Evolutionary conservation across 1,140 invertebrate genomes (phyloP), one percentile per base, ranked within the genome.

Genomic region (Aphidius ervi): DNA sequence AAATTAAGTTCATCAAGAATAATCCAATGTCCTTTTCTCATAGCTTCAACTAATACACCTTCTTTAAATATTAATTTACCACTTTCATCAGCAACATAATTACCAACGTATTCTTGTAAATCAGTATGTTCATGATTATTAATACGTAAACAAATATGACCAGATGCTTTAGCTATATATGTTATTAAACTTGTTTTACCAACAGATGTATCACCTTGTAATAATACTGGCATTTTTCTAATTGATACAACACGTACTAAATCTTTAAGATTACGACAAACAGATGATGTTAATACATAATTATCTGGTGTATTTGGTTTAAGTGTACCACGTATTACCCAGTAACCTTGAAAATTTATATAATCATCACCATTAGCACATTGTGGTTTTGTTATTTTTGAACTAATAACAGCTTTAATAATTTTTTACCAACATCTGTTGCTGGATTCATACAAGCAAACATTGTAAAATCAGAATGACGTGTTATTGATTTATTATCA

Each of bases 371-470:
- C 70, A 5, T 71, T 66, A 9, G 67, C 67, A 60, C 70, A 75
- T 57, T 81, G 79, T 7, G 93, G 90, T 65, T 87, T 83, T 7
- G 89, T 88, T 59, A 96, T 87, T 2, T 83, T 75, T 73, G 90
- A 84, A 52, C 86, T 87, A 0, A 93, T 70, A 31, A 93, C 74
- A 41, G 80, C 80, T 65, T 84, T 85, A 43, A 81, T 63, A 49
- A 78, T 77, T 93, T 95, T 79, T 99, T 99, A 0, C 97, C 97
- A n/a, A 99, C 88, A 84, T 99, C 97, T 7, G 97, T 99, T 0
- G 97, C 95, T 31, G 97, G 98, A 82, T 99, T 99, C 98, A 99
- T 99, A 70, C 97, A 98, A 31, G 97, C 97, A 81, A 99, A 98
- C 43, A 99, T 82, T 1, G 92, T 90, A 72, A 99, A 99, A 69